Base-by-base conservation (phyloP, 1,140 invertebrate species). In the Drosophila navojoa region DNA sequence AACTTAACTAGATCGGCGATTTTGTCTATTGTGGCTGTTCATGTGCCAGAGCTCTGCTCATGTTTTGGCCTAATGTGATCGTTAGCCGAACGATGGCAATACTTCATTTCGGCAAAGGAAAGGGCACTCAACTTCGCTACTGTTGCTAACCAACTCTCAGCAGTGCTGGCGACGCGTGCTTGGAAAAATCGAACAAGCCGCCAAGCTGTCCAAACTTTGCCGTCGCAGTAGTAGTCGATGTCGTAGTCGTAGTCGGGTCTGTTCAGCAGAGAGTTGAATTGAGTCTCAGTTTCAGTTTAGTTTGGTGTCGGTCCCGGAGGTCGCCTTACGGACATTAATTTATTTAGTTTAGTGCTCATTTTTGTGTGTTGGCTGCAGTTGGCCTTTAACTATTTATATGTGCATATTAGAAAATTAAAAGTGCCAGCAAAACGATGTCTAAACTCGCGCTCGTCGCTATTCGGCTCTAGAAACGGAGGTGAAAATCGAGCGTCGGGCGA, bases 181-280 rank as follows among this genome's bases (percentile, higher is more conserved):
- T 55, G 76, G 79, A 86, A 86, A 86, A 86, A 86, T 86, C 81
- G 81, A 86, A 86, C 82, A 81, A 67, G 79, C 77, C 63, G 55
- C 76, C 79, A 75, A 69, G 70, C 71, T 71, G 68, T 69, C 59
- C 71, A 53, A 71, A 66, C 47, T 79, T 75, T 71, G 66, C 66
- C 57, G 70, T 71, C 49, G 70, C 68, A 77, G 67, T 75, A 47
- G 70, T 71, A 77, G 67, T 75, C 71, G 77, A 22, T 2, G 19
- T 22, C 19, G 19, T 22, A 22, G 19, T 22, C 49, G 70, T 71
- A 77, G 67, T 75, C 71, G 77, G 42, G 16, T 45, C 15, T 45
- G 67, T 60, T 76, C 69, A 76, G 59, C 78, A 58, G 32, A 32
- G 60, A 63, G 69, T 77, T 60, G 54, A 71, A 69, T 77, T 69